phyloP scores from a whole-genome alignment of 1,140 invertebrate genomes.

The Apis florea region DNA sequence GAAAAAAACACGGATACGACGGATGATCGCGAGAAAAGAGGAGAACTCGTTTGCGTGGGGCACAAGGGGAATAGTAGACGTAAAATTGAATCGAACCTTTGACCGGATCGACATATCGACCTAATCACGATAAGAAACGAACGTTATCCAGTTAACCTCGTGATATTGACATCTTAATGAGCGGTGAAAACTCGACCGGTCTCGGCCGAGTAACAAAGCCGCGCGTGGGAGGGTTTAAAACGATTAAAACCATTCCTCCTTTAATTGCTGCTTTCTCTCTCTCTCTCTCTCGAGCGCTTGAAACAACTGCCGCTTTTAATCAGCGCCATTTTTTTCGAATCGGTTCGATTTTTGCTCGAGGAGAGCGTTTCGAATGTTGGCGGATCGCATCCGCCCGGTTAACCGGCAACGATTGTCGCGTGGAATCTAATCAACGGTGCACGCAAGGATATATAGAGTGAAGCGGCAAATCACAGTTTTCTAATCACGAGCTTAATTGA shows the following conservation, averaged over 20 bases:
- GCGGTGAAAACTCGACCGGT: slow-evolving; percentile 64
- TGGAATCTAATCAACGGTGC: slow-evolving; percentile 72
- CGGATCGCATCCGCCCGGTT: slow-evolving; percentile 45
- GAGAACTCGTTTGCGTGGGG: too few species aligned
- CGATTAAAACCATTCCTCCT: slow-evolving; percentile 71
- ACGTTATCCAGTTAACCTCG: slow-evolving; percentile 71
- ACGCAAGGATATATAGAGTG: slow-evolving; percentile 63
- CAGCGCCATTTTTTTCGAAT: too few species aligned
- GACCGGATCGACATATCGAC: slow-evolving; percentile 41
- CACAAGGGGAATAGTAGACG: too few species aligned
- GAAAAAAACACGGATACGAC: background rate
- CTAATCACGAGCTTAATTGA: slow-evolving; percentile 22
- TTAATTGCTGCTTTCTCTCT: slow-evolving; percentile 71
- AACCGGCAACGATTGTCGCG: slow-evolving; percentile 69
- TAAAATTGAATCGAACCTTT: background rate
- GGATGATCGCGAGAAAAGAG: background rate
- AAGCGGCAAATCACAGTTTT: slow-evolving; percentile 58
- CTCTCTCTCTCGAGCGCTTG: too few species aligned
- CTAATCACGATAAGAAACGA: slow-evolving; percentile 66
- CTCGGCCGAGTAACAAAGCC: slow-evolving; percentile 37
- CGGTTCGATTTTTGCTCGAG: too few species aligned
- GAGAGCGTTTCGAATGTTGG: slow-evolving; percentile 17
- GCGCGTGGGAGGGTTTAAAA: slow-evolving; percentile 67
- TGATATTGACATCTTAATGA: slow-evolving; percentile 76
- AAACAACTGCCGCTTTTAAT: too few species aligned